Evolutionary conservation across 2,888 invertebrate genomes (phyloP), one percentile per base, ranked within the genome.

Genomic region (Acrobeloides nanus): DNA sequence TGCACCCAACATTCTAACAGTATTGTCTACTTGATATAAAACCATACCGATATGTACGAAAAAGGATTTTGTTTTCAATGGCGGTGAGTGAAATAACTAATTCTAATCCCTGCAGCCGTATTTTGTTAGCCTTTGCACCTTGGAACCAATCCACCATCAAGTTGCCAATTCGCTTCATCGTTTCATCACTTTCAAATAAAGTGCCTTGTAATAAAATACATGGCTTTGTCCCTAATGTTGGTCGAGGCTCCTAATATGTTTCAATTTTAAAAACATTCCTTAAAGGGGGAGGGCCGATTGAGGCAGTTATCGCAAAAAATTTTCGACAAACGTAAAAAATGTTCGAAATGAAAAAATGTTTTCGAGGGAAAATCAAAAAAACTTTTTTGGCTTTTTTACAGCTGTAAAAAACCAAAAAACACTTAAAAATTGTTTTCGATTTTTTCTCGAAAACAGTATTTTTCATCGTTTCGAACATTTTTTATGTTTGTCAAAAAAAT

Each of bases 101-200:
- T 74, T 97, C 93, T 52, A 97, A 80, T 0, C 95, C 95, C 73
- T 89, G 86, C 10, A 95, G 78, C 52, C 90, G 81, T 38, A 97
- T 82, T 38, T 84, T 83, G 45, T 84, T 83, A 1, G 84, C 83
- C 66, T 81, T 80, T 73, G 88, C 86, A 57, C 88, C 84, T 55
- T 89, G 83, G 75, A 95, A 95, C 76, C 90, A 86, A 76, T 97
- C 97, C 44, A 78, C 74, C 46, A 97, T 81, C 27, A 97, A 75
- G 72, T 86, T 92, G 72, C 87, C 87, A 18, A 95, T 77, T 57
- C 90, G 81, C 61, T 83, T 82, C 58, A 86, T 81, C 53, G 88
- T 87, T 4, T 70, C 66, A 53, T 84, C 75, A 79, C 64, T 83
- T 82, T 89, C 86, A 84, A 93, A 97, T 2, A 82, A 81, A 38